A percentile compares a stretch with the other conserved stretches of the same genome.
These are phyloP conservation scores for Corythornis madagascariensis DNA, from an alignment of 2,113 vertebrate genomes.

Conservation along the genomic window DNA sequence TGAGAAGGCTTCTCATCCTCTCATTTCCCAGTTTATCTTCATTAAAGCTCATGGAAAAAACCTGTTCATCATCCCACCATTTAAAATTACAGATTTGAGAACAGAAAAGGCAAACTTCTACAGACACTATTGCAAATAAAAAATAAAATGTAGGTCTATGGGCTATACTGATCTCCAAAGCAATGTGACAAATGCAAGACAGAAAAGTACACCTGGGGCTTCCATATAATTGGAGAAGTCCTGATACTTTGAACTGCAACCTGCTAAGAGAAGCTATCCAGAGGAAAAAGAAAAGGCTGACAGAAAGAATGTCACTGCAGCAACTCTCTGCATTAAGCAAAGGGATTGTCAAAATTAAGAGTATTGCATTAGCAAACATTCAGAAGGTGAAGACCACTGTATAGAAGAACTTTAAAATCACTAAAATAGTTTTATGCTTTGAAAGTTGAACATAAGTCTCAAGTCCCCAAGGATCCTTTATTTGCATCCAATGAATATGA, in stretches of 20 bases:
- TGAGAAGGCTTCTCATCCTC: background rate
- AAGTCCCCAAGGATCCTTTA: background rate
- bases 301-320: background rate
- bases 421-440: background rate
- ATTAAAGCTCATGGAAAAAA: background rate
- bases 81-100: background rate
- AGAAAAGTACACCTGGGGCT: background rate
- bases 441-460: slow-evolving; percentile 9
- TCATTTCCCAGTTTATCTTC: background rate
- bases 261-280: background rate
- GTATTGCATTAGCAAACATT: background rate
- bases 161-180: background rate
- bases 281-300: background rate
- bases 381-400: background rate
- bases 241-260: background rate
- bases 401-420: background rate
- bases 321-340: background rate
- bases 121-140: no score
- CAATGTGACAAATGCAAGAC: accelerated
- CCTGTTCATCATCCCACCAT: background rate
- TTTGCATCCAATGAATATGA: background rate
- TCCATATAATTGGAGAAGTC: background rate
- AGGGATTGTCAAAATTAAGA: background rate
- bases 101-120: background rate
- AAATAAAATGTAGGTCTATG: background rate